These are phyloP conservation scores for Bellardia pandia DNA, from an alignment of 2,888 invertebrate genomes.

Conservation along the genomic window DNA sequence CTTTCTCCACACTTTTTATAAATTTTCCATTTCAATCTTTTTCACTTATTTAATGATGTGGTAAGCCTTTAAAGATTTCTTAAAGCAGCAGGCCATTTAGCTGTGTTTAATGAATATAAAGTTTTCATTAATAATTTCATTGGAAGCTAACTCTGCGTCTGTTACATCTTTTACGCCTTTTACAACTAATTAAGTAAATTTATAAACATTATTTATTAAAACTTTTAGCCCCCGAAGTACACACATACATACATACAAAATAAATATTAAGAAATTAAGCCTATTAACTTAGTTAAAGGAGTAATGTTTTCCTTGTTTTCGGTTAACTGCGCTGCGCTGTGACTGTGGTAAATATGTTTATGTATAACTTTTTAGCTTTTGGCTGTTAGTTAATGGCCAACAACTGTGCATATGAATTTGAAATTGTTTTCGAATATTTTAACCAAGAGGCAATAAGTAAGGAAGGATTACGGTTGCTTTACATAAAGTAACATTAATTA, in stretches of 20 bases:
- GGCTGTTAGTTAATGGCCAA: conserved; percentile 26
- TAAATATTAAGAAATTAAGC: conserved; percentile 15
- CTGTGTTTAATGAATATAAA: conserved; percentile 9
- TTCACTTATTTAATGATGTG: conserved; percentile 15
- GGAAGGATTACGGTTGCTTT: neutral
- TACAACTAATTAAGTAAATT: conserved; percentile 50
- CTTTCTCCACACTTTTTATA: neutral
- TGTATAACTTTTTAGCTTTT: neutral
- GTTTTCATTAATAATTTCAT: conserved; percentile 49
- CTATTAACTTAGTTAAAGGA: neutral
- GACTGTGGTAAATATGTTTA: neutral
- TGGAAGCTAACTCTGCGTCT: neutral
- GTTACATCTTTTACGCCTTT: conserved; percentile 26
- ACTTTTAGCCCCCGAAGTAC: neutral
- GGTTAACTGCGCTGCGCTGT: too few relatives aligned
- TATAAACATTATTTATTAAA: conserved; percentile 42
- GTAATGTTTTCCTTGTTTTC: neutral
- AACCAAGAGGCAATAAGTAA: neutral
- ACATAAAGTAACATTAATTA: conserved; percentile 9
- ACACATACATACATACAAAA: neutral
- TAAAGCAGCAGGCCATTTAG: neutral
- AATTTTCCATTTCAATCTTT: conserved; percentile 1
- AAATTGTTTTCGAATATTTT: neutral
- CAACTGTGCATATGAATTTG: conserved; percentile 11
- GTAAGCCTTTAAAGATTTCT: conserved; percentile 4